Evolutionary conservation across 2,888 invertebrate species (phyloP).

Genomic region (Scaptomyza caliginosa): DNA sequence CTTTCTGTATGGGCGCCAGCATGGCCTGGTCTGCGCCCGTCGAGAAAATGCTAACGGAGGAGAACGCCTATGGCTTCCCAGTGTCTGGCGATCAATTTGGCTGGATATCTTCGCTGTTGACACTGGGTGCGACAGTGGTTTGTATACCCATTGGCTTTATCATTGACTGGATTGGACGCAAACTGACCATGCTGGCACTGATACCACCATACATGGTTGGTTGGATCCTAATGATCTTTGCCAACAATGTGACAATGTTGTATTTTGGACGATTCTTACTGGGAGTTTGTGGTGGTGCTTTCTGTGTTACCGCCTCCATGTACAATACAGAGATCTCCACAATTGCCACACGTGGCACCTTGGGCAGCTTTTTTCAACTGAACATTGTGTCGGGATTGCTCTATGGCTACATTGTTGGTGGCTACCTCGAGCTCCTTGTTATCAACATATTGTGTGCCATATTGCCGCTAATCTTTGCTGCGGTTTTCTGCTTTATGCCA

Average conservation of each 20-base stretch:
- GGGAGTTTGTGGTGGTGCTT: slow-evolving; percentile 86
- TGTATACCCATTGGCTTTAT: slow-evolving; percentile 89
- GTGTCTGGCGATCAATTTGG: slow-evolving; percentile 85
- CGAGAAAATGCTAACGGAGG: slow-evolving; percentile 44
- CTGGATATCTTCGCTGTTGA: slow-evolving; percentile 89
- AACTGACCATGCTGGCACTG: slow-evolving; percentile 85
- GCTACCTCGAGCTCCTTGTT: slow-evolving; percentile 36
- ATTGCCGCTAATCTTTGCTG: slow-evolving; percentile 87
- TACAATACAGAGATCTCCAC: slow-evolving; percentile 93
- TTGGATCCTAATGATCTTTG: slow-evolving; percentile 89
- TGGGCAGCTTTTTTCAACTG: slow-evolving; percentile 94
- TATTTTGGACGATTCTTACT: slow-evolving; percentile 72
- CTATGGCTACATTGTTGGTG: slow-evolving; percentile 88
- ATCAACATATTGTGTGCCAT: slow-evolving; percentile 72
- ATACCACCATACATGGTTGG: slow-evolving; percentile 88
- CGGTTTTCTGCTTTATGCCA: slow-evolving; percentile 91
- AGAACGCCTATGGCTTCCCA: slow-evolving; percentile 83
- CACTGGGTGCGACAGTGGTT: slow-evolving; percentile 88
- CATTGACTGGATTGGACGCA: slow-evolving; percentile 89
- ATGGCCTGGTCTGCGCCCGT: slow-evolving; percentile 73
- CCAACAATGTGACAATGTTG: slow-evolving; percentile 85
- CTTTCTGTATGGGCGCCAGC: slow-evolving; percentile 69
- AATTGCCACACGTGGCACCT: slow-evolving; percentile 90
- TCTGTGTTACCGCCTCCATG: slow-evolving; percentile 91
- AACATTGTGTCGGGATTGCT: slow-evolving; percentile 92